A percentile compares a stretch with the other conserved stretches of the same genome.
phyloP scores from a whole-genome alignment of 2,797 vertebrate species.

The Hoplostethus atlanticus region DNA sequence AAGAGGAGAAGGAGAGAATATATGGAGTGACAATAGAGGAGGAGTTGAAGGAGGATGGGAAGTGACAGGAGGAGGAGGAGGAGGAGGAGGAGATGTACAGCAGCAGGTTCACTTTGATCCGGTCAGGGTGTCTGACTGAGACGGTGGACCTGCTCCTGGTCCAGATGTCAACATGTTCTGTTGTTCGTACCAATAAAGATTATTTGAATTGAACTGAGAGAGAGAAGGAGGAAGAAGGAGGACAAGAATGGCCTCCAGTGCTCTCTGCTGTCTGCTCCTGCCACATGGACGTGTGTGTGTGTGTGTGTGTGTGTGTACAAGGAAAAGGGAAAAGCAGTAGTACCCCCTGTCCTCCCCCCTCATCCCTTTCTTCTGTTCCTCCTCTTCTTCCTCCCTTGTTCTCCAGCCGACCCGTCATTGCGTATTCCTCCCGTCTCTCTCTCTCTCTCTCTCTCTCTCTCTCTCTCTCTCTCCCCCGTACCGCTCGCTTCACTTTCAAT shows the following conservation, averaged over 20 bases:
- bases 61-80: not conserved
- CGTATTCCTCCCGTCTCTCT: conserved; percentile 29
- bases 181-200: no score
- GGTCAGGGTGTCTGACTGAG: no score
- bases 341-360: not conserved
- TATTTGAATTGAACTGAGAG: no score
- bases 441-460: conserved; percentile 35
- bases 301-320: no score
- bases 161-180: no score
- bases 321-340: no score
- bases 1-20: conserved; percentile 6
- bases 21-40: not conserved
- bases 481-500: conserved; percentile 66
- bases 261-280: conserved; percentile 26
- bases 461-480: not conserved
- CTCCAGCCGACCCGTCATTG: conserved; percentile 16
- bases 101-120: conserved; percentile 7
- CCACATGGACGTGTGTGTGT: conserved; percentile 26
- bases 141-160: no score
- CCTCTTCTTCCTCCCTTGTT: not conserved
- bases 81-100: conserved; percentile 10
- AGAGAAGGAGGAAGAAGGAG: not conserved
- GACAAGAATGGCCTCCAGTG: conserved; percentile 43
- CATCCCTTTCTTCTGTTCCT: not conserved
- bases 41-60: conserved; percentile 13